Conservation (phyloP, 2,888 invertebrate species). For the Pantelozetes paolii region DNA sequence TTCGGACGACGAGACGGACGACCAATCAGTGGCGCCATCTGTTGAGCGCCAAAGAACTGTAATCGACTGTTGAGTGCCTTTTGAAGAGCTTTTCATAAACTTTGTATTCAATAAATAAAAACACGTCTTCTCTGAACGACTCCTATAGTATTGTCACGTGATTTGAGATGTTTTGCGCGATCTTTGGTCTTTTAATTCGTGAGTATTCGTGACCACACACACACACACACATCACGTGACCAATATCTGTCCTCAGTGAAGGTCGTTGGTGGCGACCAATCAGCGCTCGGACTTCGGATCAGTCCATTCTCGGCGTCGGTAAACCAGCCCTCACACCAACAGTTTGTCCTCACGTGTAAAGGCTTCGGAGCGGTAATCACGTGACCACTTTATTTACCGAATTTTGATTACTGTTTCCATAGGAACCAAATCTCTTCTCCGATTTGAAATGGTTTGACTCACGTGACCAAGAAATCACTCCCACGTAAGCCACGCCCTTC, state of each 20-base stretch:
- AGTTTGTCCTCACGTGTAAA: slow-evolving; percentile 71
- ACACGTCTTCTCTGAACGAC: not conserved
- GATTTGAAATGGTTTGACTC: slow-evolving; percentile 77
- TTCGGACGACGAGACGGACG: not conserved
- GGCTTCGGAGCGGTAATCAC: slow-evolving; percentile 62
- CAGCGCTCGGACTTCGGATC: slow-evolving; percentile 18
- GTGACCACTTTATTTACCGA: not conserved
- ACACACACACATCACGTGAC: not conserved
- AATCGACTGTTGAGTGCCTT: slow-evolving; percentile 24
- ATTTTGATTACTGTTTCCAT: not conserved
- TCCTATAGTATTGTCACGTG: not conserved
- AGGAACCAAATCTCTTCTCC: slow-evolving; percentile 63
- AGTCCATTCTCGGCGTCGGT: slow-evolving; percentile 2
- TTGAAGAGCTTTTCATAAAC: not conserved
- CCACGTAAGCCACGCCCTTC: too few species aligned
- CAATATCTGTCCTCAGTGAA: too few species aligned
- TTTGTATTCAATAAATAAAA: too few species aligned
- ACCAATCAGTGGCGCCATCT: not conserved
- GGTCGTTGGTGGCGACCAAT: too few species aligned
- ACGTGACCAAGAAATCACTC: slow-evolving; percentile 47
- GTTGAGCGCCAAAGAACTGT: not conserved
- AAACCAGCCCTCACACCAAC: slow-evolving; percentile 63
- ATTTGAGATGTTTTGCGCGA: too few species aligned
- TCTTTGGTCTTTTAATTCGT: not conserved
- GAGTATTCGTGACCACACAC: not conserved